Percentiles rank a stretch among this genome's conserved stretches.
Evolutionary conservation across 2,888 invertebrate genomes (phyloP).

Genomic region (Drosophila infuscata): DNA sequence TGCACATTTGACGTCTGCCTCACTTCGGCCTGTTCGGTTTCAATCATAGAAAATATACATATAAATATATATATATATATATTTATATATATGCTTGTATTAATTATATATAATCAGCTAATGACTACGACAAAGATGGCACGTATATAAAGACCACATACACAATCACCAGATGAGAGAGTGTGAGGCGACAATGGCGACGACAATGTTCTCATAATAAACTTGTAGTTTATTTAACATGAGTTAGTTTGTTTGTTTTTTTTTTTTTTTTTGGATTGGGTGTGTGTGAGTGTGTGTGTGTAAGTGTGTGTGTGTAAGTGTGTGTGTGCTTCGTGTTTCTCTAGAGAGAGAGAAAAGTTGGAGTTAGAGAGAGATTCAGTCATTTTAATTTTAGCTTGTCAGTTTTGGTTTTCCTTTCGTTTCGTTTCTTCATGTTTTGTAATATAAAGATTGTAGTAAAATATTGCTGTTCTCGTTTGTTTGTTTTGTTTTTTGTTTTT

Average conservation of each 20-base stretch:
- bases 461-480: constrained; percentile 65
- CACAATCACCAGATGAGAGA: constrained; percentile 82
- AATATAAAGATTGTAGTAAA: constrained; percentile 70
- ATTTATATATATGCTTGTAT: constrained; percentile 21
- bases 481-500: neutral
- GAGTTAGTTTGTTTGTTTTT: constrained; percentile 17
- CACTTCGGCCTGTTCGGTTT: constrained; percentile 35
- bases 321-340: constrained; percentile 6
- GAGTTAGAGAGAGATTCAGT: constrained; percentile 58
- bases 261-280: neutral
- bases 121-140: constrained; percentile 83
- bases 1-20: constrained; percentile 54
- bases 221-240: constrained; percentile 62
- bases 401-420: constrained; percentile 45
- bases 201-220: constrained; percentile 54
- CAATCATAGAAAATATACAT: constrained; percentile 5
- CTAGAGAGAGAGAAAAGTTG: constrained; percentile 35
- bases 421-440: constrained; percentile 46
- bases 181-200: constrained; percentile 80
- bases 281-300: constrained; percentile 22
- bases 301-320: constrained; percentile 7
- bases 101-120: constrained; percentile 66
- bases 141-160: constrained; percentile 83
- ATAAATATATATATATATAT: neutral
- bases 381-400: constrained; percentile 57